Percentiles rank a stretch among this genome's conserved stretches.
phyloP scores from a whole-genome alignment of 2,113 vertebrate genomes.

The Naja naja region DNA sequence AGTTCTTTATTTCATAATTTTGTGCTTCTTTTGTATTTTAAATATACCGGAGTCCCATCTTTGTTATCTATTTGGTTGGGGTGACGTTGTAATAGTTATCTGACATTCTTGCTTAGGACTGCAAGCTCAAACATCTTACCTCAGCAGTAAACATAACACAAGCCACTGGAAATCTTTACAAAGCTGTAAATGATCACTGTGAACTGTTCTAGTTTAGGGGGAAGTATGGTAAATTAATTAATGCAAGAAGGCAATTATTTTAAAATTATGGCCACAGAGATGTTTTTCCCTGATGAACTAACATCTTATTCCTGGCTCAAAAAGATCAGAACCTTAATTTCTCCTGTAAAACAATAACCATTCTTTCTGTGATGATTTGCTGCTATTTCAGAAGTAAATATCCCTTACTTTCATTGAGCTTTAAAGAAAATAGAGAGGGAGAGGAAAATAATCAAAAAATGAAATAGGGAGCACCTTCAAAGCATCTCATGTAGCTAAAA shows the following conservation, averaged over 20 bases:
- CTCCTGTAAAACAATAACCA: constrained; percentile 47
- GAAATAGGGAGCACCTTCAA: constrained; percentile 65
- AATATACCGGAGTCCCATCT: neutral
- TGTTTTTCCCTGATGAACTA: constrained; percentile 21
- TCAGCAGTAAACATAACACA: neutral
- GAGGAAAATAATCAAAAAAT: constrained; percentile 47
- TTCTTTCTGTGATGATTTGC: constrained; percentile 42
- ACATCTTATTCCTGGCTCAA: constrained; percentile 23
- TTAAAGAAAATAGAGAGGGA: constrained; percentile 40
- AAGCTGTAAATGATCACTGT: neutral
- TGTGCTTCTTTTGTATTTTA: neutral
- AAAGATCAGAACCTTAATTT: constrained; percentile 30
- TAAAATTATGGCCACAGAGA: neutral
- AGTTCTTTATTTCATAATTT: neutral
- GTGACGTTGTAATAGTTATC: neutral
- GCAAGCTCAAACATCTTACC: neutral
- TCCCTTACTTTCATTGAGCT: constrained; percentile 40
- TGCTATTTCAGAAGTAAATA: constrained; percentile 42
- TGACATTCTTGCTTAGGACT: neutral
- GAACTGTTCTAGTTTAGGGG: neutral
- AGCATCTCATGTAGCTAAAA: constrained; percentile 54
- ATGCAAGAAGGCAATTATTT: neutral
- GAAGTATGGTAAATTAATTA: neutral
- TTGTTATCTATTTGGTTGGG: neutral
- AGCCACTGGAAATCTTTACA: neutral